phyloP scores from a whole-genome alignment of 2,113 vertebrate species.

The Porphyrio hochstetteri region DNA sequence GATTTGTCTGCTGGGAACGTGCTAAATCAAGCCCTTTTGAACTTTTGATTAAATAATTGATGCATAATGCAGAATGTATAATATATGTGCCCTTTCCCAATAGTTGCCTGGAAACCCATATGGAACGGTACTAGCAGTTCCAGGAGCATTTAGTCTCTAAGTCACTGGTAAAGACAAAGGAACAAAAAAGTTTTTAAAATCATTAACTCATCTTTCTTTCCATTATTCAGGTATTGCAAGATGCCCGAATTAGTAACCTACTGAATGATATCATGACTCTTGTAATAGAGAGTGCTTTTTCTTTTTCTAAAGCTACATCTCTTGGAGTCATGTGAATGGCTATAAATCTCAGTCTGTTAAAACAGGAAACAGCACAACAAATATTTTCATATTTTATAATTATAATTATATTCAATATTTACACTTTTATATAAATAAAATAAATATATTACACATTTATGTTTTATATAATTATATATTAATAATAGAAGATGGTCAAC shows the following conservation, averaged over 20 bases:
- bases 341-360: background rate
- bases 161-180: slow-evolving; percentile 36
- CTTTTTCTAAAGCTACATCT: background rate
- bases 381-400: background rate
- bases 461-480: no score
- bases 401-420: background rate
- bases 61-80: slow-evolving; percentile 61
- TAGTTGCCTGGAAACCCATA: slow-evolving; percentile 67
- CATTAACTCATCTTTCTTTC: slow-evolving; percentile 44
- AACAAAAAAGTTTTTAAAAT: slow-evolving; percentile 37
- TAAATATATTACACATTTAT: no score
- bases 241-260: slow-evolving; percentile 52
- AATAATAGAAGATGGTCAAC: background rate
- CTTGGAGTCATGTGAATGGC: background rate
- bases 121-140: slow-evolving; percentile 43
- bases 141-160: slow-evolving; percentile 32
- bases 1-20: slow-evolving; percentile 53
- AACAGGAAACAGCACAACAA: background rate
- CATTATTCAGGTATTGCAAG: slow-evolving; percentile 40
- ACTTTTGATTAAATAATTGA: slow-evolving; percentile 71
- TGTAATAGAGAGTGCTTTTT: background rate
- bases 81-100: slow-evolving; percentile 42
- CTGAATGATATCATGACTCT: slow-evolving; percentile 18
- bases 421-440: no score
- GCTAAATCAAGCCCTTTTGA: slow-evolving; percentile 68